phyloP scores from a whole-genome alignment of 1,140 invertebrate genomes.

The Zaprionus camerounensis region DNA sequence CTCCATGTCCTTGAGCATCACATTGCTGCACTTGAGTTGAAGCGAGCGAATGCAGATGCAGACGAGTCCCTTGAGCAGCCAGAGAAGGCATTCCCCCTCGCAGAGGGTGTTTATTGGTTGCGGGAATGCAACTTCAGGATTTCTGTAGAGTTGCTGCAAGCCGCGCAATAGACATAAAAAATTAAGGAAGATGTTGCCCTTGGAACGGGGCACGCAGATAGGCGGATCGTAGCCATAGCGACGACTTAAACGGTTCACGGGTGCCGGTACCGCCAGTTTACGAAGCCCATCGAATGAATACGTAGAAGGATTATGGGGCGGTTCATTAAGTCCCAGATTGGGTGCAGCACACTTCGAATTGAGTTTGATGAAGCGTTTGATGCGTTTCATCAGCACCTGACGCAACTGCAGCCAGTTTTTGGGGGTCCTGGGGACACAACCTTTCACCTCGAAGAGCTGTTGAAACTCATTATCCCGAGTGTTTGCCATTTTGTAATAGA shows the following conservation, averaged over 20 bases:
- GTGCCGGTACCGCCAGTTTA: background rate
- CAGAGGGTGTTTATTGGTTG: background rate
- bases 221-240: slow-evolving; percentile 1
- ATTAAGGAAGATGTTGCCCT: background rate
- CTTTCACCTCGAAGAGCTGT: background rate
- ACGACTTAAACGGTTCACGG: background rate
- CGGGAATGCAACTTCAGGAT: background rate
- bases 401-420: slow-evolving; percentile 29
- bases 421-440: background rate
- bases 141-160: background rate
- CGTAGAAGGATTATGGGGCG: background rate
- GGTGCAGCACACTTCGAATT: background rate
- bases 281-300: background rate
- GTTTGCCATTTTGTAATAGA: slow-evolving; percentile 18
- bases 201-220: background rate
- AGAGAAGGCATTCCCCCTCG: slow-evolving; percentile 23
- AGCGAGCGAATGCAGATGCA: slow-evolving; percentile 41
- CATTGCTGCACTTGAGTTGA: background rate
- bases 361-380: background rate
- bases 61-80: slow-evolving; percentile 45
- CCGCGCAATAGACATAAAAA: background rate
- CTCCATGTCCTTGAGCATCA: slow-evolving; percentile 20
- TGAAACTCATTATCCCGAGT: background rate
- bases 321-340: background rate
- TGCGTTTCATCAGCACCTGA: slow-evolving; percentile 1